Conservation (phyloP, 2,113 vertebrate species). For the Dissostichus mawsoni region DNA sequence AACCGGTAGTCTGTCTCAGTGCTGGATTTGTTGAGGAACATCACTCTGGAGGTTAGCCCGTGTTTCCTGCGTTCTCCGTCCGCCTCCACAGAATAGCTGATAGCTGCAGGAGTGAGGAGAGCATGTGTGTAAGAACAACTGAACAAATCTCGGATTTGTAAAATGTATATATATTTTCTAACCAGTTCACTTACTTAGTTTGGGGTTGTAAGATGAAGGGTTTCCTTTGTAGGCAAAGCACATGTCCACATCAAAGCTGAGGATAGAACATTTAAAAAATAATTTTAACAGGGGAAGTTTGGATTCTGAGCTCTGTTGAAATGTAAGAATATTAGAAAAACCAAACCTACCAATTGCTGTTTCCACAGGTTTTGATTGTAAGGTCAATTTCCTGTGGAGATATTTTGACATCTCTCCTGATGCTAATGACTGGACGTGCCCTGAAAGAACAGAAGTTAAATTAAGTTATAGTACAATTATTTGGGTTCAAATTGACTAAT, state of each 20-base stretch:
- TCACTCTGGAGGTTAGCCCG: conserved; percentile 86
- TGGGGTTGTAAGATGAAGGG: conserved; percentile 86
- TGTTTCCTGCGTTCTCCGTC: conserved; percentile 88
- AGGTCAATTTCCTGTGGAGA: conserved; percentile 85
- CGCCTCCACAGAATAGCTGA: conserved; percentile 88
- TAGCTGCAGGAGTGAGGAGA: conserved; percentile 73
- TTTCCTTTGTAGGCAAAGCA: conserved; percentile 93
- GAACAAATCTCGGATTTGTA: neutral
- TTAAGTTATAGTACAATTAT: conserved; percentile 11
- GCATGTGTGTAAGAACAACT: conserved; percentile 1
- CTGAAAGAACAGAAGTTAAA: conserved; percentile 77
- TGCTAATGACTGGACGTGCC: conserved; percentile 90
- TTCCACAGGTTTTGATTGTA: conserved; percentile 82
- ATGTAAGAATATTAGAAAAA: conserved; percentile 17
- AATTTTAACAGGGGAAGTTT: neutral
- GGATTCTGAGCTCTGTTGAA: neutral
- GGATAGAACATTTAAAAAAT: conserved; percentile 43
- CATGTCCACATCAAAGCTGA: conserved; percentile 89
- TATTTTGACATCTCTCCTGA: conserved; percentile 87
- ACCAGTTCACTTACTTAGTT: conserved; percentile 87
- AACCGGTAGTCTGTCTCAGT: conserved; percentile 82
- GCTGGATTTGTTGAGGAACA: conserved; percentile 80
- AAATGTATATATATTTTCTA: neutral
- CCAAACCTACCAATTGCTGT: conserved; percentile 87
- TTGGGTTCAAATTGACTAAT: conserved; percentile 3